Base-by-base conservation (phyloP, 2,113 vertebrate genomes). In the Vidua chalybeata region DNA sequence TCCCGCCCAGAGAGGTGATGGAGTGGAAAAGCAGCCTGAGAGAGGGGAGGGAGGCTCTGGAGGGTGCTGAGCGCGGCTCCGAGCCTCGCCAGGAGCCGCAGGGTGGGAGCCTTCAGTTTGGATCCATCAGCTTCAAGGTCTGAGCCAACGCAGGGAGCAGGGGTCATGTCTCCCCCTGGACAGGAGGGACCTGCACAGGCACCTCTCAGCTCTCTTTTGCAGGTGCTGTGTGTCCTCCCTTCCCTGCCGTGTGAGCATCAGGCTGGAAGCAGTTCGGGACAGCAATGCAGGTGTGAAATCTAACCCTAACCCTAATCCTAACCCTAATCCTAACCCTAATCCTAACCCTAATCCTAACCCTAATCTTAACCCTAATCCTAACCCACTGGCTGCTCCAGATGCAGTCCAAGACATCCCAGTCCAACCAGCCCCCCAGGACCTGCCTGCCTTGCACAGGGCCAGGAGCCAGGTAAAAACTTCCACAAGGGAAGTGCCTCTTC, bases 1-100 rank as follows among this genome's bases (percentile, higher is more conserved):
- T 58, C 41, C 92, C 1, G 7, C 87, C 31, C 59, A 84, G 91
- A 1, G 15, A 58, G 84, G 87, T 71, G 89, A 92, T 95, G 93
- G 73, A 80, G 89, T 68, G 76, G 90, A 93, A 96, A 97, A 24
- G 86, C 86, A 87, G 81, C 67, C n/a, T 43, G 89, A 4, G 79
- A 56, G 64, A 49, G 58, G 76, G 78, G 76, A 68, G 78, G 49
- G 37, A 39, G 27, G 66, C 51, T 45, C 55, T 8, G 82, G 59
- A 72, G 86, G 4, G 46, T 8, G 80, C 85, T 84, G 87, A 73
- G 22, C n/a, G 3, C 39, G 0, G 20, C 77, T 54, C 45, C 3
- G 35, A 68, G 67, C 76, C 79, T 14, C 4, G 0, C 68, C 71
- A 27, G 61, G 63, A 62, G 77, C 87, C 2, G 0, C 5, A 15